Conservation (phyloP, 2,888 invertebrate genomes). For the Drosophila anomalata region DNA sequence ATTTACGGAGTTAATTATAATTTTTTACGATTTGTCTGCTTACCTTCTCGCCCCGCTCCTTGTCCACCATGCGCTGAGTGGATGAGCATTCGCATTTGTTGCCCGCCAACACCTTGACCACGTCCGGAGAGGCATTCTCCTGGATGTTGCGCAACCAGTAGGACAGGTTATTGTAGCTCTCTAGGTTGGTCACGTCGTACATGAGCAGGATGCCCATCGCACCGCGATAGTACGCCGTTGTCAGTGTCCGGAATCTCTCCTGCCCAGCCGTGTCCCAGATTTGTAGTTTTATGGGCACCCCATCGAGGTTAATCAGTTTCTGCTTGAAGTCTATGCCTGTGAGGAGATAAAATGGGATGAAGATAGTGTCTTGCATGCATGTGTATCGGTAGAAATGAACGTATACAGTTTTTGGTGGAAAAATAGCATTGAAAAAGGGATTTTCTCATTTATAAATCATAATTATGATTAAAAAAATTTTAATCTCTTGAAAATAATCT, state of each 20-base stretch:
- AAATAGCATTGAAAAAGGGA: background rate
- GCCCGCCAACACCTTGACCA: conserved; percentile 92
- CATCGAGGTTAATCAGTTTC: conserved; percentile 94
- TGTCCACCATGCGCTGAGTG: conserved; percentile 90
- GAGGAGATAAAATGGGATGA: conserved; percentile 16
- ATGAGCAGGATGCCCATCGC: conserved; percentile 96
- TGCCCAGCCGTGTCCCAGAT: conserved; percentile 93
- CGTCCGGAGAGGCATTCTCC: conserved; percentile 95
- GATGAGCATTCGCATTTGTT: conserved; percentile 93
- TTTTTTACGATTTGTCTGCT: background rate
- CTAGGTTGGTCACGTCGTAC: conserved; percentile 95
- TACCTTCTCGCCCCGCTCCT: conserved; percentile 92
- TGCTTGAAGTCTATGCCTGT: conserved; percentile 95
- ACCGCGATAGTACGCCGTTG: conserved; percentile 94
- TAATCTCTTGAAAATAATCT: no score
- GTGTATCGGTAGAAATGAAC: background rate
- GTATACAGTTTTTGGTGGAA: background rate
- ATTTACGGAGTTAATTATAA: background rate
- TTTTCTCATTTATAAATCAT: background rate
- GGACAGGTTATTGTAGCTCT: conserved; percentile 94
- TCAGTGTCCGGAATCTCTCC: conserved; percentile 88
- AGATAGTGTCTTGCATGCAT: background rate
- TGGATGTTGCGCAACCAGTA: conserved; percentile 96
- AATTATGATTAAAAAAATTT: background rate
- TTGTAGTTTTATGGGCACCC: conserved; percentile 90